Base-by-base conservation (phyloP, 2,888 invertebrate species). In the Sepioteuthis lessoniana region DNA sequence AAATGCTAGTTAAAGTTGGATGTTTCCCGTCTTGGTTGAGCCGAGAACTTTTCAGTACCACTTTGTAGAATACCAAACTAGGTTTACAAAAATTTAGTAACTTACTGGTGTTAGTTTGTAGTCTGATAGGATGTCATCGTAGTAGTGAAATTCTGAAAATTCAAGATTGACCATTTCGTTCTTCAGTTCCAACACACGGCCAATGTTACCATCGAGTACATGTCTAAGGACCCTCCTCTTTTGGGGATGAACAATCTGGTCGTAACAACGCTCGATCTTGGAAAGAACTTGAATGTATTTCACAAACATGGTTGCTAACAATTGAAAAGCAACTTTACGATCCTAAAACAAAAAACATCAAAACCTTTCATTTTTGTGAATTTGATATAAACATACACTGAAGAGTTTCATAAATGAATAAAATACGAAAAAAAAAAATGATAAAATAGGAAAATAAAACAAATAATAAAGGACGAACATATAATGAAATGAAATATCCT, bases 221-320 rank as follows among this genome's bases (percentile, higher is more conserved):
- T 97, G 97, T 42, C 98, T 98, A 0, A 99, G 98, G n/a, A 99
- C 97, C 93, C 98, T 97, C 55, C 99, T 98, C 97, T 99, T 99
- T 97, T 99, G 99, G 0, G 99, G 99, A 97, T 99, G 99, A 90
- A 99, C 97, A 96, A 99, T 98, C 97, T 99, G 99, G 96, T 99
- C 99, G 96, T 99, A 98, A 94, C 98, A 98, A 94, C 98, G 97
- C 96, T 98, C 98, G 60, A 99, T 97, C 95, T 98, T 98, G 95
- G 98, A 98, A 42, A 98, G 98, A 0, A 98, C 98, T 46, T 98
- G 97, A 13, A 99, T 98, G 96, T 99, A 99, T 96, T 98, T 98
- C 5, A 98, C 97, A 97, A 99, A 98, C 94, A 99, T 97, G 1
- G 97, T 97, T 0, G 97, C 97, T 93, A 97, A 94, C 37, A 97